Conservation (phyloP, 2,797 vertebrate species). For the Nannoperca obscura region DNA sequence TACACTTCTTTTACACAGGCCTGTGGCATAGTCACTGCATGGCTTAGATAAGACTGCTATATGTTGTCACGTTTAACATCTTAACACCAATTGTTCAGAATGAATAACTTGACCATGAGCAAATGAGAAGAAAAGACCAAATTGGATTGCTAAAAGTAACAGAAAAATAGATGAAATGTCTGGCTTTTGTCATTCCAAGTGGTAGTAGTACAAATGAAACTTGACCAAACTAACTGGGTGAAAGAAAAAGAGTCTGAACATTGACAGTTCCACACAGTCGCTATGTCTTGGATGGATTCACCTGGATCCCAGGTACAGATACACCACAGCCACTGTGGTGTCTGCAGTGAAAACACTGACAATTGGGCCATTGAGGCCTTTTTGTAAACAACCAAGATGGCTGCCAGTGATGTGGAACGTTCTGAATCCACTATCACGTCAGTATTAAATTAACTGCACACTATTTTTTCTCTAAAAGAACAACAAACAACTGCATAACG, state of each 20-base stretch:
- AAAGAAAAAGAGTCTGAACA: background rate
- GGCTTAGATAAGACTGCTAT: background rate
- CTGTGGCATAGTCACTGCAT: background rate
- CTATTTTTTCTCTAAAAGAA: too few relatives aligned
- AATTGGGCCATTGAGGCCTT: too few relatives aligned
- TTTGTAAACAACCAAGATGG: too few relatives aligned
- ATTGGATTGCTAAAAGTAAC: too few relatives aligned
- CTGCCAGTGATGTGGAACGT: too few relatives aligned
- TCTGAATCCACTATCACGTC: too few relatives aligned
- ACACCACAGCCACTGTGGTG: background rate
- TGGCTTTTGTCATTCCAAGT: background rate
- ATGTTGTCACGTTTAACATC: background rate
- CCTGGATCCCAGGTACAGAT: background rate
- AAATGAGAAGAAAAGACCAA: background rate
- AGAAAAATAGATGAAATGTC: background rate
- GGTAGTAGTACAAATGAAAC: background rate
- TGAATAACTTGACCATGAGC: background rate
- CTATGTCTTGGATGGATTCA: background rate
- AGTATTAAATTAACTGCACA: too few relatives aligned
- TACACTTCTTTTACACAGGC: background rate
- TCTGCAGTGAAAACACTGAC: background rate
- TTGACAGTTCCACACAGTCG: background rate
- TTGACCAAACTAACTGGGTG: background rate
- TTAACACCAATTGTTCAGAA: background rate
- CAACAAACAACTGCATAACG: too few relatives aligned